Base-by-base conservation (phyloP, 2,888 invertebrate genomes). In the Hirtodrosophila confusa region DNA sequence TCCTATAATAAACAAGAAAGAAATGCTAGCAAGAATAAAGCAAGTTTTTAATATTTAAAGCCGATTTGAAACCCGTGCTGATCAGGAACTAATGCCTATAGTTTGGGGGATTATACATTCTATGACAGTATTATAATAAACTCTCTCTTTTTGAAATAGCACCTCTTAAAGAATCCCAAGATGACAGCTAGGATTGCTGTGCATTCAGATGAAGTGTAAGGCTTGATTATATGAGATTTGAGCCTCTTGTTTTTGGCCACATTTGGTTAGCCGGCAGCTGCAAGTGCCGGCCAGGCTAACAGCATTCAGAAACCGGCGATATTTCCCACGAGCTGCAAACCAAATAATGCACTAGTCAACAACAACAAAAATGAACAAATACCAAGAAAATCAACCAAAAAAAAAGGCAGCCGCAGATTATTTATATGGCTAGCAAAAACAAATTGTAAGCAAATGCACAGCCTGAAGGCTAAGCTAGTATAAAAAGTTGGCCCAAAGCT, bases 281-380 rank as follows among this genome's bases (percentile, higher is more conserved):
- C 62, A 67, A 61, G 56, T 74, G 69, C 53, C 53, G 64, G 50
- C 56, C 41, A 51, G 9, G 10, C 41, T 53, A 53, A 65, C 55
- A 58, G 43, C 41, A 56, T 33, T 40, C 47, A 64, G 23, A 76
- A 74, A 76, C 83, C 69, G 69, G 84, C 71, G 74, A 70, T 71
- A 78, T 72, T 86, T 85, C 83, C 86, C 78, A 82, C 86, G 80
- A 73, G 54, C 69, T 43, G 63, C 57, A 45, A 45, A 44, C 44
- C 43, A 60, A 75, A 39, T 40, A 78, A 27, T 53, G 55, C 36
- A 41, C 35, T 29, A 51, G 56, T 56, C 47, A 48, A 49, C 35
- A 44, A 39, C 27, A 17, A 17, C 67, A 61, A 12, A 8, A 49
- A 24, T 27, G 27, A 54, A 27, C 27, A 27, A 27, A 27, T 27